A percentile compares a stretch with the other conserved stretches of the same genome.
phyloP scores from a whole-genome alignment of 2,888 invertebrate genomes.

The Folsomia manolachei region DNA sequence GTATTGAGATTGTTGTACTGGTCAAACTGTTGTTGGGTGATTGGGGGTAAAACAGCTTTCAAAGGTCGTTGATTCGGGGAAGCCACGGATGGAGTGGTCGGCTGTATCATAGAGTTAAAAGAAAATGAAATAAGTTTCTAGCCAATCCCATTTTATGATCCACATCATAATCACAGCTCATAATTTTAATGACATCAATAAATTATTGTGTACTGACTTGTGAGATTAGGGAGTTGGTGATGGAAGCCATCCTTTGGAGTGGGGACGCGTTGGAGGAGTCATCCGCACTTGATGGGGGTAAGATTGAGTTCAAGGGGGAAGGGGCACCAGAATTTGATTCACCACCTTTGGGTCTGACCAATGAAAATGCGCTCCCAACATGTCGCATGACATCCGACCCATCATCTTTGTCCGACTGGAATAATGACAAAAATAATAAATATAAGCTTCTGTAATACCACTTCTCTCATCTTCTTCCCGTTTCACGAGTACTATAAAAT shows the following conservation, averaged over 20 bases:
- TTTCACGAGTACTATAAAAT: too few relatives aligned
- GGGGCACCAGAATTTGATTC: slow-evolving; percentile 49
- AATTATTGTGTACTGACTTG: slow-evolving; percentile 60
- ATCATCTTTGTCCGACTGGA: slow-evolving; percentile 55
- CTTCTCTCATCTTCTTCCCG: too few relatives aligned
- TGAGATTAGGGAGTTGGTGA: slow-evolving; percentile 92
- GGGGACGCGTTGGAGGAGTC: slow-evolving; percentile 82
- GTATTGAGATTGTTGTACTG: slow-evolving; percentile 96
- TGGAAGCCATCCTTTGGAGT: slow-evolving; percentile 94
- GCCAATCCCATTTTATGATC: too few relatives aligned
- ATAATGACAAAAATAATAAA: neutral
- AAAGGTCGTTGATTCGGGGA: slow-evolving; percentile 80
- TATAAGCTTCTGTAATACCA: too few relatives aligned
- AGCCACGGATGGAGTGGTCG: slow-evolving; percentile 77
- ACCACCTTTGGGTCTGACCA: slow-evolving; percentile 77
- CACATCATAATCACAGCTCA: neutral
- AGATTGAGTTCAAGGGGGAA: slow-evolving; percentile 65
- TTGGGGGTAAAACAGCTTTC: slow-evolving; percentile 94
- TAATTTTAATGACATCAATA: neutral
- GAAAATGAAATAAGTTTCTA: too few relatives aligned
- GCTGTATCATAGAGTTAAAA: too few relatives aligned
- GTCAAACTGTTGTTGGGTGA: slow-evolving; percentile 98
- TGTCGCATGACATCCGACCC: slow-evolving; percentile 71
- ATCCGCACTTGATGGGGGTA: slow-evolving; percentile 75
- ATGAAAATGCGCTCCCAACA: slow-evolving; percentile 79